Base-by-base conservation (phyloP, 2,797 vertebrate genomes). In the Lithobates pipiens region DNA sequence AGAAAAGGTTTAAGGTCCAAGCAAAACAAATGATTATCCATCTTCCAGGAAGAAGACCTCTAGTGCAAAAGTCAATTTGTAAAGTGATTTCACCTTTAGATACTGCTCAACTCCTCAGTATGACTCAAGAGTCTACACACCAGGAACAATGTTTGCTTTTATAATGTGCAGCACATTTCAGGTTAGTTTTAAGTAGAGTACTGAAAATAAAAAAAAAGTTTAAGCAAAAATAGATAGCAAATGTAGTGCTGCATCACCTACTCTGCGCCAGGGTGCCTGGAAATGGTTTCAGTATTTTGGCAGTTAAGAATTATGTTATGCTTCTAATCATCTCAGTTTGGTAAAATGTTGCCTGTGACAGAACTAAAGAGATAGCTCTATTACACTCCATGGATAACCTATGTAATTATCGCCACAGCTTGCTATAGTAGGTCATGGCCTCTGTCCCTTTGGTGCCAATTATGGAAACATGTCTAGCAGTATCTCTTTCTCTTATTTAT, bases 361-460 rank as follows among this genome's bases (percentile, higher is more conserved):
- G 27, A 68, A 27, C 42, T 67, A 44, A 29, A 68, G 2, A 11
- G 6, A 68, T 21, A 7, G 13, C 25, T 78, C 23, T 25, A 77
- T 65, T 77, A 61, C 61, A 42, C 10, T 68, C 36, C 25, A 78
- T 5, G 36, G 34, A 65, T 36, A 67, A 57, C 3, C 13, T 63
- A 63, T 36, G 32, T 77, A 57, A 76, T 78, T 65, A 67, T 39
- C 4, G 13, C 36, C 63, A 68, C 25, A 78, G 21, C 65, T 25
- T 78, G 42, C 36, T 65, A 50, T 44, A 32, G 25, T 42, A 32
- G 77, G 65, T 29, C 27, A 79, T 34, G 77, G 36, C 77, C 65
- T 29, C 16, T 39, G 18, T 50, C 21, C 39, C 39, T 73, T 73
- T 73, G 36, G 7, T 79, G 39, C 27, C 42, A 79, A 50, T 69